Evolutionary conservation across 2,113 vertebrate genomes (phyloP).

Genomic region (Oncorhynchus mykiss): DNA sequence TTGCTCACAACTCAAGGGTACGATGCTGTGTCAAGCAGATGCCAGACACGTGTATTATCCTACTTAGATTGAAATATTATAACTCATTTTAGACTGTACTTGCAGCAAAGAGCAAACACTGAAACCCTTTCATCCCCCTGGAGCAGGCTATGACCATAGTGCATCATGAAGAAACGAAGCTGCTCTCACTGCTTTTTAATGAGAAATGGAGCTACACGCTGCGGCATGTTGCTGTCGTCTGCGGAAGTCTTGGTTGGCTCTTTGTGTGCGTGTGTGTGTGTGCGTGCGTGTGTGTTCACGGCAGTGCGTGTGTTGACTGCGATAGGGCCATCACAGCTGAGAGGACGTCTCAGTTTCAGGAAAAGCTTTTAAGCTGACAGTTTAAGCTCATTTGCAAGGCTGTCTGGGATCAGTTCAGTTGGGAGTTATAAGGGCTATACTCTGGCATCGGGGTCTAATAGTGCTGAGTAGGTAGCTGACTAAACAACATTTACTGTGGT

Average conservation of each 20-base stretch:
- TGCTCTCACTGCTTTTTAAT: neutral
- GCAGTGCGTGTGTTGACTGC: slow-evolving; percentile 17
- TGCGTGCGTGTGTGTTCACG: slow-evolving; percentile 10
- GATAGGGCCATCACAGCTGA: slow-evolving; percentile 45
- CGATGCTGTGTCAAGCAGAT: neutral
- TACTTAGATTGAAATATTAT: neutral
- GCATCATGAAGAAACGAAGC: neutral
- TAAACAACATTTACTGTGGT: slow-evolving; percentile 29
- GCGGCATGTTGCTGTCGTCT: neutral
- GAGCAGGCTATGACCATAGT: neutral
- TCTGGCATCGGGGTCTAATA: slow-evolving; percentile 50
- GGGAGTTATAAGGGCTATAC: slow-evolving; percentile 45
- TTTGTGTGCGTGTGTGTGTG: slow-evolving; percentile 19
- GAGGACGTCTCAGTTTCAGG: slow-evolving; percentile 58
- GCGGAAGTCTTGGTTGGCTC: slow-evolving; percentile 14
- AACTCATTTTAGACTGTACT: neutral
- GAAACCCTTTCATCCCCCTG: neutral
- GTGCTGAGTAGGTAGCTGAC: slow-evolving; percentile 53
- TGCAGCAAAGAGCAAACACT: neutral
- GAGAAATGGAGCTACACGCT: neutral
- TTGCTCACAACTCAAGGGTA: neutral
- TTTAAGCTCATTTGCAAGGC: slow-evolving; percentile 69
- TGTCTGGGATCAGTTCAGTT: slow-evolving; percentile 52
- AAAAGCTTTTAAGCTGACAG: slow-evolving; percentile 71
- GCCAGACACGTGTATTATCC: neutral